Evolutionary conservation across 92 coral and sea anemone species (phyloP), one percentile per base, ranked within the genome.

Genomic region (Porites cylindrica): DNA sequence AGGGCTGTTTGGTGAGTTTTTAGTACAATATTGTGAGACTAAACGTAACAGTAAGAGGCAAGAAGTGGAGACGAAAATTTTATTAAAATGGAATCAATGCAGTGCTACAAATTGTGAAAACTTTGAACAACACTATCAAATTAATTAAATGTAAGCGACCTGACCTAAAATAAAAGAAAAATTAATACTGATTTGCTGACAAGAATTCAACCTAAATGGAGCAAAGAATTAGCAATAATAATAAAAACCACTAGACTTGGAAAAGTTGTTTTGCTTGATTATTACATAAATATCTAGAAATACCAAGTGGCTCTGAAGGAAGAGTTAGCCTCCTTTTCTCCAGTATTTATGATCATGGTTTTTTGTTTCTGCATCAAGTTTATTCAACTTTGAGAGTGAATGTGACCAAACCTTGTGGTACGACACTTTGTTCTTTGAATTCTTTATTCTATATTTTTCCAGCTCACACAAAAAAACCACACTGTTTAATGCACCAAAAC

Each of bases 31-130:
- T 38, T 38, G 47, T 38, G 47, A 43, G 54, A 51, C 1, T 1
- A 51, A 10, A 13, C 0, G 0, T 18, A 62, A 7, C 58, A 17
- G 10, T 2, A 59, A 26, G 16, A 58, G 6, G 19, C 12, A 67
- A 67, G 32, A 56, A 56, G 11, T 12, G 13, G 21, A 60, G 81
- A 14, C 13, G 26, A 52, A 24, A 60, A 10, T 77, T 71, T 77
- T 58, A 77, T 77, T 77, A 77, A 77, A 77, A 77, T 77, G 58
- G 16, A 38, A 51, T 59, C 81, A 60, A 16, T 60, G 10, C 43
- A n/a, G 59, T 77, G 81, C 52, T 11, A n/a, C 69, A 77, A 77
- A 58, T 58, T 77, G 21, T 61, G 51, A 60, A 60, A 59, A 68
- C 66, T 51, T 24, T 18, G 14, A 62, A 14, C 24, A 18, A 77